Evolutionary conservation across 2,797 vertebrate genomes (phyloP), one percentile per base, ranked within the genome.

Genomic region (Acanthornis magna): DNA sequence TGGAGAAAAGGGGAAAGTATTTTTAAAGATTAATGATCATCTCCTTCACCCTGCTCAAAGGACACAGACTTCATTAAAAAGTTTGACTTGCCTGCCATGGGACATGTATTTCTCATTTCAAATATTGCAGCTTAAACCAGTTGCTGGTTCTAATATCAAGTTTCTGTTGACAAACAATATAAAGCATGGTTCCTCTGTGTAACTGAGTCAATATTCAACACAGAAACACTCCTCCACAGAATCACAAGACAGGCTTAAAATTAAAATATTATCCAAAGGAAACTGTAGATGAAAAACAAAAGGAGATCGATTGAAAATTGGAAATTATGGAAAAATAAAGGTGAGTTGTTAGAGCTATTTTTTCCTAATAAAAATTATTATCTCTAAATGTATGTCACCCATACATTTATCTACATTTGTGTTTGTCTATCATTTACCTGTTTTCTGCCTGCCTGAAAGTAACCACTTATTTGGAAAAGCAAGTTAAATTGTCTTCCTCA

Each of bases 351-450:
- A 94, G 89, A 25, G 14, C 73, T 90, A 95, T 94, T 94, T 96
- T 88, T 96, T 91, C 79, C 92, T 88, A 92, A 96, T 92, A 97
- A 97, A 93, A 96, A 95, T 95, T n/a, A 96, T 96, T 96, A 90
- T 96, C 66, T 97, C 95, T 96, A 96, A 96, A 97, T 96, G 75
- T 97, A 94, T 97, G 96, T 97, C 92, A 89, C 78, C 84, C 80
- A 63, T 79, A 36, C 83, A 92, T 96, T 97, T 97, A 97, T 86
- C 91, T 97, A 85, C 88, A 95, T 93, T 96, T 96, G 91, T 97
- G 90, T 98, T 97, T 97, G 93, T 96, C 96, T 97, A 68, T 97
- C 96, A 97, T 97, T 97, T 97, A 93, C 94, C 93, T 97, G 96
- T 97, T 96, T 97, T 96, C 88, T 93, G 96, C 94, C 79, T 97